Conservation (phyloP, 2,888 invertebrate genomes). For the Rotaria magnacalcarata region DNA sequence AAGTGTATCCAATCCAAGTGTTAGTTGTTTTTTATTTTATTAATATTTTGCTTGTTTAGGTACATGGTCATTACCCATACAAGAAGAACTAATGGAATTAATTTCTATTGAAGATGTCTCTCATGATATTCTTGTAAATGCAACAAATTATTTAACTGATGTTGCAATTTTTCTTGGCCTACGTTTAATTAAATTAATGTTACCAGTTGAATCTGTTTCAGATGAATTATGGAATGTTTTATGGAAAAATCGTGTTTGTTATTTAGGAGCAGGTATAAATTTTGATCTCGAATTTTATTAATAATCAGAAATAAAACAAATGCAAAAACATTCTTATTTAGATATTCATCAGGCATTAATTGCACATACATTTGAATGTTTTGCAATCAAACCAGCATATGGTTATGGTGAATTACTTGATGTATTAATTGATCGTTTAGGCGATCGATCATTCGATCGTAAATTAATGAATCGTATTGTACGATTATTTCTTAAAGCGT, state of each 20-base stretch:
- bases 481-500: slow-evolving; percentile 33
- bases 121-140: background rate
- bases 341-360: slow-evolving; percentile 2
- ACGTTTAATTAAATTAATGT: slow-evolving; percentile 24
- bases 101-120: background rate
- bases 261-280: background rate
- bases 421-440: slow-evolving; percentile 27
- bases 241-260: slow-evolving; percentile 35
- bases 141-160: slow-evolving; percentile 28
- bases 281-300: too few species aligned
- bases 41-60: background rate
- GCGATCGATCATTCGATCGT: background rate
- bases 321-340: background rate
- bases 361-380: slow-evolving; percentile 32
- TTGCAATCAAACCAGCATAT: slow-evolving; percentile 2
- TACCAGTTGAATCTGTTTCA: background rate
- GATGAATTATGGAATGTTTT: slow-evolving; percentile 16
- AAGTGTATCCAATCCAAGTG: background rate
- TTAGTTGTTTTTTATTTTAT: too few species aligned
- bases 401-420: slow-evolving; percentile 32
- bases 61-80: slow-evolving; percentile 23
- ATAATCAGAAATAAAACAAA: too few species aligned
- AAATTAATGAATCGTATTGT: slow-evolving; percentile 29
- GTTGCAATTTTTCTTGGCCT: slow-evolving; percentile 17
- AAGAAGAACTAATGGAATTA: slow-evolving; percentile 29